Conservation (phyloP, 2,888 invertebrate species). For the Andricus curvator region DNA sequence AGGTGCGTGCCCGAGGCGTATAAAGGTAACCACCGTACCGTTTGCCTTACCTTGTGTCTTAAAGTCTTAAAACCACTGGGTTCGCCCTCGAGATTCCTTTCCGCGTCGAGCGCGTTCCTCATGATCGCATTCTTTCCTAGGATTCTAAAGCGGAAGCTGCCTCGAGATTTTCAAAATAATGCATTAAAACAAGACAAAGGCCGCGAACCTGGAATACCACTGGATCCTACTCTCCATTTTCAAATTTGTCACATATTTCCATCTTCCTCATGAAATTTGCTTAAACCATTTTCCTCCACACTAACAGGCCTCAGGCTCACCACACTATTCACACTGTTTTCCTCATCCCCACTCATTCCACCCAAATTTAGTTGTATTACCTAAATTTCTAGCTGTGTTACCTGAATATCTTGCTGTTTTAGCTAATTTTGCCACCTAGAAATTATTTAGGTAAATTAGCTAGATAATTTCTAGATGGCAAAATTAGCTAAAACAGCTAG, state of each 20-base stretch:
- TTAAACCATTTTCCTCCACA: not conserved
- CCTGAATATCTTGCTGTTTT: too few species aligned
- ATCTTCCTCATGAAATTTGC: slow-evolving; percentile 11
- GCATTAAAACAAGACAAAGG: slow-evolving; percentile 52
- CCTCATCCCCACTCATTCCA: too few species aligned
- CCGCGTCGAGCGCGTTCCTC: slow-evolving; percentile 68
- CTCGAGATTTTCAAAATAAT: slow-evolving; percentile 58
- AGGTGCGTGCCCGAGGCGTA: slow-evolving; percentile 24
- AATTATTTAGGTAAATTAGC: too few species aligned
- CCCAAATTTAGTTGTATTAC: too few species aligned
- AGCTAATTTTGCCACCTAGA: too few species aligned
- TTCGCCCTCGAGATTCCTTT: slow-evolving; percentile 75
- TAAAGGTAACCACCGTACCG: slow-evolving; percentile 21
- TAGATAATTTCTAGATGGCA: too few species aligned
- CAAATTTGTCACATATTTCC: slow-evolving; percentile 31
- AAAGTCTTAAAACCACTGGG: slow-evolving; percentile 44
- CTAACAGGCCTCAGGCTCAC: too few species aligned
- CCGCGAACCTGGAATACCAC: slow-evolving; percentile 27
- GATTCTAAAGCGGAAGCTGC: slow-evolving; percentile 69
- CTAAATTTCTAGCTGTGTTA: too few species aligned
- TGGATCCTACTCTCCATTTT: slow-evolving; percentile 9
- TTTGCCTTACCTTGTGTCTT: slow-evolving; percentile 35
- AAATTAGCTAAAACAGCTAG: too few species aligned
- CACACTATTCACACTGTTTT: too few species aligned
- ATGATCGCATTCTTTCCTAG: slow-evolving; percentile 71